These are phyloP conservation scores for Magallana nippona DNA, from an alignment of 2,888 invertebrate species.

Conservation along the genomic window DNA sequence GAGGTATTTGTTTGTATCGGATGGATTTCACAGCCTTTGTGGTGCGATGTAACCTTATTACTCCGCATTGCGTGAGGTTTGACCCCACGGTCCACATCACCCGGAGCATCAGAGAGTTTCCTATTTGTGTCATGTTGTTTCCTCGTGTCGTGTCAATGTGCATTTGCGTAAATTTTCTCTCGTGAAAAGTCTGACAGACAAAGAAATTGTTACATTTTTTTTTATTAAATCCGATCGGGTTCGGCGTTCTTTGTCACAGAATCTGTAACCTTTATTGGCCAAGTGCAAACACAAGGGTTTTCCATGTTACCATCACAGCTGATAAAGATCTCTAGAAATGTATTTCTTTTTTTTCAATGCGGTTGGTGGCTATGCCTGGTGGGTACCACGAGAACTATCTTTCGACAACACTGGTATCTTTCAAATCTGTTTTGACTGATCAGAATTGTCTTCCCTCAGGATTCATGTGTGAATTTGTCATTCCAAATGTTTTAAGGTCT, in stretches of 20 bases:
- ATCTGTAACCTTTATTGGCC: not conserved
- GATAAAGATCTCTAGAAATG: slow-evolving; percentile 7
- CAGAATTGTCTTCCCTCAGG: not conserved
- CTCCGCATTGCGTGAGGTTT: slow-evolving; percentile 27
- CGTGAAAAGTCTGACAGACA: not conserved
- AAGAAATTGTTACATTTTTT: slow-evolving; percentile 23
- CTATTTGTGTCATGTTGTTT: slow-evolving; percentile 22
- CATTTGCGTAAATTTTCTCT: not conserved
- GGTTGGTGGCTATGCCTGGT: slow-evolving; percentile 2
- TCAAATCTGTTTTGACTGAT: slow-evolving; percentile 12
- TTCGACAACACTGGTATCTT: not conserved
- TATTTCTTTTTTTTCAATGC: not conserved
- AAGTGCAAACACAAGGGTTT: slow-evolving; percentile 18
- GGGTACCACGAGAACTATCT: slow-evolving; percentile 16
- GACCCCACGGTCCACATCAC: not conserved
- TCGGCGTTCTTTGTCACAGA: slow-evolving; percentile 15
- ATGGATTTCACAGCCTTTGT: slow-evolving; percentile 1
- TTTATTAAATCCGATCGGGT: slow-evolving; percentile 10
- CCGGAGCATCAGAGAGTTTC: not conserved
- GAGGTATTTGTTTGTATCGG: slow-evolving; percentile 17
- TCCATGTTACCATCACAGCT: not conserved
- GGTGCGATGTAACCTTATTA: slow-evolving; percentile 16
- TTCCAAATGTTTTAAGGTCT: not conserved
- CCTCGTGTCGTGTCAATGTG: not conserved
- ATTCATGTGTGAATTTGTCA: not conserved